Conservation (phyloP, 30 jellyfish, hydroid and myxozoan genomes). For the Sanderia malayensis region DNA sequence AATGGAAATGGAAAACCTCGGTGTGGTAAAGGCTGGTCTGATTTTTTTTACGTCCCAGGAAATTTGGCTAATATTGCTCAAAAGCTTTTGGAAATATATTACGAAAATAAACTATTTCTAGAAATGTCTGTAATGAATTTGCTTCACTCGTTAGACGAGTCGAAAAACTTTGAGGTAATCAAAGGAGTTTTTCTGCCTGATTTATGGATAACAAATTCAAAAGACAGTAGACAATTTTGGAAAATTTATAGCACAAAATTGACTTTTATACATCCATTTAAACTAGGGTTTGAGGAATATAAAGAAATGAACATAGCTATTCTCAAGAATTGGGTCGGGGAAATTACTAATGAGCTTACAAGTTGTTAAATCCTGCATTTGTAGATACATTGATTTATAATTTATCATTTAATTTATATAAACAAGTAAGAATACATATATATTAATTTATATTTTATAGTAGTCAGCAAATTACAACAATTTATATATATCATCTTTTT, state of each 20-base stretch:
- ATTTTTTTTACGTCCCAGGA: slow-evolving; percentile 90
- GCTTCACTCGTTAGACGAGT: slow-evolving; percentile 52
- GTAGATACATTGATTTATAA: no score
- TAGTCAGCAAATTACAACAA: no score
- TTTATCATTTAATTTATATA: no score
- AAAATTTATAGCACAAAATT: slow-evolving; percentile 58
- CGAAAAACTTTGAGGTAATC: slow-evolving; percentile 49
- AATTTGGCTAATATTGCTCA: slow-evolving; percentile 35
- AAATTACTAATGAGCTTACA: slow-evolving; percentile 25
- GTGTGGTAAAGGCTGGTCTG: slow-evolving; percentile 99
- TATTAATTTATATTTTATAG: no score
- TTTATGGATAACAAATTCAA: slow-evolving; percentile 48
- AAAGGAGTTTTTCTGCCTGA: slow-evolving; percentile 89
- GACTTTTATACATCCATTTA: slow-evolving; percentile 87
- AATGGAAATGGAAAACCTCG: slow-evolving; percentile 90
- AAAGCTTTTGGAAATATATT: slow-evolving; percentile 36
- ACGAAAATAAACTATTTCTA: slow-evolving; percentile 45
- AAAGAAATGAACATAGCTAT: slow-evolving; percentile 50
- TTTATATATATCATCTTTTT: no score
- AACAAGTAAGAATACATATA: no score
- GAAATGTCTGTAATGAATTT: slow-evolving; percentile 82
- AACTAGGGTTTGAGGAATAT: slow-evolving; percentile 46
- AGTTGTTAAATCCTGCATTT: no score
- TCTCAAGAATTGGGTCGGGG: slow-evolving; percentile 48
- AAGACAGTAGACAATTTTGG: slow-evolving; percentile 80